These are phyloP conservation scores for Cephonodes hylas DNA, from an alignment of 2,888 invertebrate species.

Conservation along the genomic window DNA sequence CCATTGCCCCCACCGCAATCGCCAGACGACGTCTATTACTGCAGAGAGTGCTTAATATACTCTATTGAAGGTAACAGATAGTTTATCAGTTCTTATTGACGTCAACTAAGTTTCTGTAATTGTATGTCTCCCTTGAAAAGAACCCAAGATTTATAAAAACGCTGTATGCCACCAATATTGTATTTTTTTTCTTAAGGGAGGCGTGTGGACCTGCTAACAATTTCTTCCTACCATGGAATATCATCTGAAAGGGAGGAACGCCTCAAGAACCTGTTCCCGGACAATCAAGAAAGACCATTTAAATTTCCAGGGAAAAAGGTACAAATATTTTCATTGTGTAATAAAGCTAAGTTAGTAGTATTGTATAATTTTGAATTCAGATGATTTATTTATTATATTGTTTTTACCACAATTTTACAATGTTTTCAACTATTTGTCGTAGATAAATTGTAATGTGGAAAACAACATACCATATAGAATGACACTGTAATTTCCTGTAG, in stretches of 20 bases:
- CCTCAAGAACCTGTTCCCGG: constrained; percentile 87
- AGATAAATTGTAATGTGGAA: too few relatives aligned
- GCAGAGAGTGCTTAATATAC: constrained; percentile 88
- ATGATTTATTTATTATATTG: not conserved
- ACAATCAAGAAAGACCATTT: constrained; percentile 84
- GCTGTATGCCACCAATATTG: too few relatives aligned
- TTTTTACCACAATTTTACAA: too few relatives aligned
- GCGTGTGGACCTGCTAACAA: constrained; percentile 90
- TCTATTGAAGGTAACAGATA: constrained; percentile 85
- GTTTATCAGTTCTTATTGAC: too few relatives aligned
- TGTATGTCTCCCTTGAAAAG: too few relatives aligned
- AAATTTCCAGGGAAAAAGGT: constrained; percentile 91
- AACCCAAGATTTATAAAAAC: too few relatives aligned
- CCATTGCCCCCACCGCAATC: constrained; percentile 54
- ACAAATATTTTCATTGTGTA: not conserved
- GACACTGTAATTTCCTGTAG: too few relatives aligned
- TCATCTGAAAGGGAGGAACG: constrained; percentile 86
- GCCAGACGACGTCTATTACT: constrained; percentile 90
- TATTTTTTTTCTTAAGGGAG: constrained; percentile 56
- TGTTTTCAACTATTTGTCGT: too few relatives aligned
- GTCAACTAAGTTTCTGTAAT: too few relatives aligned
- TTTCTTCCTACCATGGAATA: constrained; percentile 90
- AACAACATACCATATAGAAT: too few relatives aligned
- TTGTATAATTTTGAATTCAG: too few relatives aligned
- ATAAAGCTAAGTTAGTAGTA: not conserved